Evolutionary conservation across 2,888 invertebrate genomes (phyloP).

Genomic region (Petrolisthes cinctipes): DNA sequence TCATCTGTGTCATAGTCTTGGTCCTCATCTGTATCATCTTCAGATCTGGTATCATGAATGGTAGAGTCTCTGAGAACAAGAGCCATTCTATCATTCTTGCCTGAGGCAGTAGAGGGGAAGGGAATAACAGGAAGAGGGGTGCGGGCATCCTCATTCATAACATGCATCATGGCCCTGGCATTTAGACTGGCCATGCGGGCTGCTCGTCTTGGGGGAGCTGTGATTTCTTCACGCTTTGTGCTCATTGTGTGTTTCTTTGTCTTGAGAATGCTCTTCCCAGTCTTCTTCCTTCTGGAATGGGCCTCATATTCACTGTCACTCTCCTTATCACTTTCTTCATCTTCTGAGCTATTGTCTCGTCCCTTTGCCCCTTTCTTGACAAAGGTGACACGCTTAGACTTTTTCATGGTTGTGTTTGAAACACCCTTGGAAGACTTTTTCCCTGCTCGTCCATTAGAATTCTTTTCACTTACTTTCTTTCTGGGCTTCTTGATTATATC

Average conservation of each 20-base stretch:
- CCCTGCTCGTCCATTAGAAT: not conserved
- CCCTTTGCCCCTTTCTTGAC: conserved; percentile 30
- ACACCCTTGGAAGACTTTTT: conserved; percentile 54
- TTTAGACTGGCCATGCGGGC: conserved; percentile 88
- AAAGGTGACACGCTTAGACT: conserved; percentile 51
- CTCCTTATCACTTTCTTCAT: conserved; percentile 55
- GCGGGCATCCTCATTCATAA: conserved; percentile 86
- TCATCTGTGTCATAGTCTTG: conserved; percentile 69
- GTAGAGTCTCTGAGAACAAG: conserved; percentile 47
- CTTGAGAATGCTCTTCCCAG: conserved; percentile 39
- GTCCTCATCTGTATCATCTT: conserved; percentile 72
- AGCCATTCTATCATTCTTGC: conserved; percentile 47
- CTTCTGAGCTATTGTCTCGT: conserved; percentile 44
- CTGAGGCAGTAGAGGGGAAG: conserved; percentile 68
- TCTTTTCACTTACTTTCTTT: conserved; percentile 32
- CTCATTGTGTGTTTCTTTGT: conserved; percentile 39
- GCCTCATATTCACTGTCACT: conserved; percentile 58
- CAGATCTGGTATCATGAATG: conserved; percentile 54
- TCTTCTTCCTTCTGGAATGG: conserved; percentile 43
- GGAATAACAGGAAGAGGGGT: conserved; percentile 50
- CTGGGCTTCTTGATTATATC: conserved; percentile 31
- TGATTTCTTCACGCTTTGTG: conserved; percentile 25
- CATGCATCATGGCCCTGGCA: conserved; percentile 90
- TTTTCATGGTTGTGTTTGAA: conserved; percentile 22
- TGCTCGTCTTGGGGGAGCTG: conserved; percentile 29